Evolutionary conservation across 2,888 invertebrate genomes (phyloP), one percentile per base, ranked within the genome.

Genomic region (Nephrocerus scutellatus): DNA sequence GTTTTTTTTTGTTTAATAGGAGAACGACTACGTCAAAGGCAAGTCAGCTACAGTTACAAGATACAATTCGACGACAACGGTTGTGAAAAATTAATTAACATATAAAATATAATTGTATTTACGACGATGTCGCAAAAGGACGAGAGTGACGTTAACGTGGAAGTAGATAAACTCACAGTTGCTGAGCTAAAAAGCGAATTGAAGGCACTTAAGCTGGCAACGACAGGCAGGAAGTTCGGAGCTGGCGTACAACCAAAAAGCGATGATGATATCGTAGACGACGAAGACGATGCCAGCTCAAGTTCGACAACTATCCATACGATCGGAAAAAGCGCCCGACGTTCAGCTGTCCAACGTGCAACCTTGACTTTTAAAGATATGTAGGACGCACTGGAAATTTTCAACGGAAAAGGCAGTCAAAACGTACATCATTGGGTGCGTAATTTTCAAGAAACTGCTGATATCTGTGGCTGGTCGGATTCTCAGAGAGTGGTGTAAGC

Each of bases 401-500:
- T 28, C 14, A 35, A 21, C 12, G 28, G 28, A 10, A 24, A 35
- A 9, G 26, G 26, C 8, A 14, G 10, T 13, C 20, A 35, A 35
- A 35, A 35, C 14, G 20, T 34, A 3, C 5, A 9, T 8, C 2
- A 14, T 3, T 26, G 20, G 26, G 13, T 12, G 5, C 5, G 3
- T 6, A 12, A 20, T 26, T 26, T 34, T 8, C 19, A 35, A 7
- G 21, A 35, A 28, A 21, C 20, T 10, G 21, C 25, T 5, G 16
- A 26, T 6, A 7, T 35, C 5, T 35, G 16, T 18, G 13, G 23
- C 6, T 40, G 36, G 43, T 18, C 39, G 12, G 39, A 36, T 20
- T 10, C 22, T 6, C 39, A 43, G 16, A 37, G 36, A 24, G 31
- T 35, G 2, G 18, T 40, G 5, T 40, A 40, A 22, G 33, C 30